Base-by-base conservation (phyloP, 37 sponge, comb jelly and placozoan genomes). In the Ephydatia muelleri region DNA sequence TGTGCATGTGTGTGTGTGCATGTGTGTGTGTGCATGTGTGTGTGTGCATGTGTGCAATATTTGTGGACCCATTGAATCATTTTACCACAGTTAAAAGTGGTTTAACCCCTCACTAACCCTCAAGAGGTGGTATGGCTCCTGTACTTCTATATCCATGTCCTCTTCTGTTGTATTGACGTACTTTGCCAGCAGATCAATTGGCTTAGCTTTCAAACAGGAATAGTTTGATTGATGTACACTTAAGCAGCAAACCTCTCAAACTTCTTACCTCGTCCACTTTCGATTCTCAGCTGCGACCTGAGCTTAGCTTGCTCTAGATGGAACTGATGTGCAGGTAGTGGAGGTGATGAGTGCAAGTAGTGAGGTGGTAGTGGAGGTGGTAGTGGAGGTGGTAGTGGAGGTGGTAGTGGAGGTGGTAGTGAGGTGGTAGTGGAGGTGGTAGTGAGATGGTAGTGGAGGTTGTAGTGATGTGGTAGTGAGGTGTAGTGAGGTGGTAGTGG, bases 171-270 rank as follows among this genome's bases (percentile, higher is more conserved):
- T 76, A 80, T 85, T 82, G 65, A 92, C 74, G 83, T 99, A 99
- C 85, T 95, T 97, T 66, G 99, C 99, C 67, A 99, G 86, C 73
- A 93, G 35, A 69, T 99, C 99, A 75, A 99, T 99, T 6, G 99
- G 99, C 36, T 99, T 99, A 22, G 99, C 96, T 93, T 73, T 26
- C 57, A 11, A 38, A 25, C 3, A 27, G 3, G 70, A 26, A 21
- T 11, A 21, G 30, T 48, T 22, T n/a, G 2, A 38, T 23, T 9
- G 25, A 26, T 39, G 19, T 28, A 21, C 3, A 21, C 74, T 9
- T 65, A 4, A 67, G 73, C 48, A 31, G 26, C 23, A 21, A n/a
- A 30, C n/a, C 22, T 0, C 27, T 64, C 19, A 26, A 19, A 48
- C 38, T 74, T 43, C 86, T 23, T 75, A 92, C 93, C 94, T 81